phyloP scores from a whole-genome alignment of 2,888 invertebrate species.

The Sinopyrophorus schimmeli region DNA sequence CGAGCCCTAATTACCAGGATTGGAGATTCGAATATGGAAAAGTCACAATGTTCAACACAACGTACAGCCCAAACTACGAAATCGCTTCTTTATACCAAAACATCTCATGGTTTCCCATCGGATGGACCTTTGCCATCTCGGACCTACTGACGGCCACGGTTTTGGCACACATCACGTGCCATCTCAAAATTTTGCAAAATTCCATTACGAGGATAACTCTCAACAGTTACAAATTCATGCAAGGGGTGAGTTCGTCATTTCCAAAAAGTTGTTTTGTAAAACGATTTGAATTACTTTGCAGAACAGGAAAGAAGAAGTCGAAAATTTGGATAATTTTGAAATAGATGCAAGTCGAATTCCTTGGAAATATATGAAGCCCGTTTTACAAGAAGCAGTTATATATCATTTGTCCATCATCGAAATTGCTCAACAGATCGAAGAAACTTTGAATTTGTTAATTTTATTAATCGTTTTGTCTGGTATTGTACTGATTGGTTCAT shows the following conservation, averaged over 20 bases:
- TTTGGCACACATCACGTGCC: conserved; percentile 30
- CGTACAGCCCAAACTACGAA: conserved; percentile 27
- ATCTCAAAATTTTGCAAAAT: conserved; percentile 29
- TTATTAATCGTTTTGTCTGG: conserved; percentile 23
- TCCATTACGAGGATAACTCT: conserved; percentile 19
- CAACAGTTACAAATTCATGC: conserved; percentile 20
- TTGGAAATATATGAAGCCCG: conserved; percentile 15
- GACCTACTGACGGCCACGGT: conserved; percentile 29
- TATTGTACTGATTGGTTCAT: conserved; percentile 17
- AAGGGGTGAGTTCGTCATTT: no score
- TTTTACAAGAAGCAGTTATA: conserved; percentile 15
- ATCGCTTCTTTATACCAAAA: conserved; percentile 26
- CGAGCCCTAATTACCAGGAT: conserved; percentile 22
- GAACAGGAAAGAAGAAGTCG: not conserved
- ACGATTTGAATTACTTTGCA: no score
- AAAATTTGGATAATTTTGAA: conserved; percentile 1
- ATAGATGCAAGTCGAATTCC: conserved; percentile 13
- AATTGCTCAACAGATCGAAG: conserved; percentile 28
- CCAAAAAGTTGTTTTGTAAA: no score
- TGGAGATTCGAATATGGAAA: conserved; percentile 28
- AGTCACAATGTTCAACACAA: conserved; percentile 27
- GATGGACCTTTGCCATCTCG: conserved; percentile 22
- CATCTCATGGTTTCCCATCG: conserved; percentile 24
- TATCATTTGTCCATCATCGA: conserved; percentile 31
- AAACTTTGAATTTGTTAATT: conserved; percentile 26